Evolutionary conservation across 1,140 invertebrate genomes (phyloP), one percentile per base, ranked within the genome.

Genomic region (Drosophila leontia): DNA sequence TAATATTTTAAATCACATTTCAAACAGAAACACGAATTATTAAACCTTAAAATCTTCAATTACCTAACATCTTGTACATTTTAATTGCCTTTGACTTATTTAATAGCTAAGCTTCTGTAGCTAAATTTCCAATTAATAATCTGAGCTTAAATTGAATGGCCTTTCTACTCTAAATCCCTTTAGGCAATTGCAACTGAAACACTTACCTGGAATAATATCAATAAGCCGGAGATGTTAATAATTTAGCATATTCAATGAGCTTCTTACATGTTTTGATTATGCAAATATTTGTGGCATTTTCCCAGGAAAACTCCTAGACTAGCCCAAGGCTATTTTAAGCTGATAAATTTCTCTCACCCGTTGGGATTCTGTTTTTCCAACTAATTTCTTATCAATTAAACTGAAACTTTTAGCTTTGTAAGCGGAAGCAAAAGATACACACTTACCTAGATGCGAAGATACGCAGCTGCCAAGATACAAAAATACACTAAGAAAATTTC

Each of bases 321-420:
- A 39, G 5, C 65, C 13, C 7, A 29, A 11, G 44, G 44, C 17
- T 13, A 34, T 11, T 12, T 45, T 15, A 68, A 71, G 63, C 68
- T 15, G 62, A 70, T 58, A 70, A 72, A 17, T 51, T 35, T 34
- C 13, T 32, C 9, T 29, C 19, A n/a, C 29, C 50, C 3, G 1
- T 17, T 8, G 23, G 15, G 26, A 7, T 26, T n/a, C 7, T 59
- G 37, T 50, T 72, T 72, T 39, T 48, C 7, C 13, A 51, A 37
- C 70, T 51, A 72, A 72, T 42, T 72, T 59, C 44, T 59, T 72
- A 71, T 42, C 67, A 71, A 51, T 59, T 59, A 29, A 59, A 15
- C 6, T 19, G 15, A 58, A 39, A 41, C 13, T 35, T n/a, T 12
- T 3, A n/a, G 37, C 29, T 32, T 51, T 13, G 17, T 12, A 35